Evolutionary conservation across 1,140 invertebrate species (phyloP), one percentile per base, ranked within the genome.

Genomic region (Eriosoma lanigerum): DNA sequence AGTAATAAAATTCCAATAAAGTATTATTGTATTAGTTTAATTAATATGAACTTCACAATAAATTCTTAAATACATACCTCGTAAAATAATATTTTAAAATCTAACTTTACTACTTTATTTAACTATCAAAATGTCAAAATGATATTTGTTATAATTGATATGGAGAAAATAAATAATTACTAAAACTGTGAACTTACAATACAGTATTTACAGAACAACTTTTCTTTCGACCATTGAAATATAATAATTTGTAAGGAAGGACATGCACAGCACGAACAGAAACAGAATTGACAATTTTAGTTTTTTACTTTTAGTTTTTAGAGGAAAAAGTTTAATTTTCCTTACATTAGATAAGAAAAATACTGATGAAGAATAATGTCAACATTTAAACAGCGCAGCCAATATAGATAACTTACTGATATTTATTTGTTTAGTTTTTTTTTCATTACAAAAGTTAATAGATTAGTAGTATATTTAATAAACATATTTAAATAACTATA

Each of bases 331-430:
- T 68, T 68, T 24, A 68, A 68, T 68, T 68, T 68, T 68, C 24
- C 66, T 68, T 9, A 19, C 6, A 48, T 44, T 60, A 78, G 75
- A 78, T 78, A 78, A 78, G 75, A 17, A 46, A 62, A 62, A 44
- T 48, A 78, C 56, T 78, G 56, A 44, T 76, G 54, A 78, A 72
- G 32, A 56, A 62, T 62, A 78, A 78, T 78, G 75, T 78, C 75
- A 78, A 78, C 75, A 78, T 78, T 78, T 62, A 12, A 46, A 60
- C 75, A 78, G 75, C 21, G 56, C 21, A 6, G 17, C 54, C 75
- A 78, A 78, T 38, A 60, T 4, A 29, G 68, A 72, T 46, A 66
- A 66, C 64, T 26, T 26, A 24, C 15, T 15, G 66, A 50, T 48
- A 38, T 8, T 38, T 3, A 38, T 38, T 38, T 38, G 32, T 38